Percentiles rank a stretch among this genome's conserved stretches.
Conservation (phyloP, 2,888 invertebrate genomes). For the Odontocolon sp. region DNA sequence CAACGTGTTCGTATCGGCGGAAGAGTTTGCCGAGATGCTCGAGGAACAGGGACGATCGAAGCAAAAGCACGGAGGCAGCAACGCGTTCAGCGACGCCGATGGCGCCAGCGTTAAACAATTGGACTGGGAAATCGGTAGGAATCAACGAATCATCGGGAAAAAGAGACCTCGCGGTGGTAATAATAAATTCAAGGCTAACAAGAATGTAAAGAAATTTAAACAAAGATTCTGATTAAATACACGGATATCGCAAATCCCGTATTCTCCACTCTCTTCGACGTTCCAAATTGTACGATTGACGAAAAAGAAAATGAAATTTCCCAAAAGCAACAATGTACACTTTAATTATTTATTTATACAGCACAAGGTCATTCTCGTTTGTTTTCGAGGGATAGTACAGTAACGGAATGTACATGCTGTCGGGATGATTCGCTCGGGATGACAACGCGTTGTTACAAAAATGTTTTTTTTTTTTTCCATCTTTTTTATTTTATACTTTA, state of each 20-base stretch:
- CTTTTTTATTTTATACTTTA: no score
- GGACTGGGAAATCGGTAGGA: constrained; percentile 90
- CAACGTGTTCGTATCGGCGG: constrained; percentile 90
- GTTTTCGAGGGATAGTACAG: constrained; percentile 7
- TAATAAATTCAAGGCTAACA: constrained; percentile 66
- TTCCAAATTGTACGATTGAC: constrained; percentile 11
- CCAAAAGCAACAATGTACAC: background rate
- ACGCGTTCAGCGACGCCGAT: constrained; percentile 88
- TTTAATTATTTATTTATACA: constrained; percentile 23
- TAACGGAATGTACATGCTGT: constrained; percentile 35
- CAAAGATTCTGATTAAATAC: constrained; percentile 59
- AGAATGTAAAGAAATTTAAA: constrained; percentile 68
- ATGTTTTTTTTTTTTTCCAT: no score
- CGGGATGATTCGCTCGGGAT: constrained; percentile 2
- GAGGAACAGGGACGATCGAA: constrained; percentile 89
- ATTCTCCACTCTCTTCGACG: constrained; percentile 14
- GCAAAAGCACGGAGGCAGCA: constrained; percentile 84
- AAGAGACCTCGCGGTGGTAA: constrained; percentile 59
- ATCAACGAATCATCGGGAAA: constrained; percentile 68
- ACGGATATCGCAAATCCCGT: constrained; percentile 48
- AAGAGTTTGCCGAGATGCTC: constrained; percentile 93
- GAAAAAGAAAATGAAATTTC: constrained; percentile 14
- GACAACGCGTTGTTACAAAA: constrained; percentile 2
- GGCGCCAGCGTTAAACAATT: constrained; percentile 90
- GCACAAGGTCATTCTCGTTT: constrained; percentile 30